phyloP scores from a whole-genome alignment of 2,888 invertebrate genomes.

The Drosophila anomalipes region DNA sequence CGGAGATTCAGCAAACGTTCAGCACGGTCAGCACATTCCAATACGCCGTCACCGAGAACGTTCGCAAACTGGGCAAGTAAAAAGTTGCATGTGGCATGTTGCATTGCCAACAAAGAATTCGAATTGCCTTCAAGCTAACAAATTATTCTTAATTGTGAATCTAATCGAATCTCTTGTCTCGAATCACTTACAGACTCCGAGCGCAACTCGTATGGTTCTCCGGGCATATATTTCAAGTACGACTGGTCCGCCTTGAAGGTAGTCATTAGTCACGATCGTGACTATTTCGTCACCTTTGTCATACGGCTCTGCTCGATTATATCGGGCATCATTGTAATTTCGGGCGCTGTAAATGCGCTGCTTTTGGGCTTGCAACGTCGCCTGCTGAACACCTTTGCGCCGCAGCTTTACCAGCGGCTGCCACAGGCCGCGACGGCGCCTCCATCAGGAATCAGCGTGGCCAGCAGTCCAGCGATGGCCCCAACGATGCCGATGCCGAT shows the following conservation, averaged over 20 bases:
- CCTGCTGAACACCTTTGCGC: conserved; percentile 66
- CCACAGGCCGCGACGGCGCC: conserved; percentile 30
- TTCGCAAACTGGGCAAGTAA: conserved; percentile 89
- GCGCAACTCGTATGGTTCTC: conserved; percentile 95
- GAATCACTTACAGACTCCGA: conserved; percentile 85
- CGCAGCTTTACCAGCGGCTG: conserved; percentile 65
- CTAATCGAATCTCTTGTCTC: background rate
- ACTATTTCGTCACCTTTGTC: conserved; percentile 91
- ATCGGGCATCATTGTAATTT: conserved; percentile 96
- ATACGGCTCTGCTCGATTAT: conserved; percentile 95
- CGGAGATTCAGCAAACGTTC: conserved; percentile 93
- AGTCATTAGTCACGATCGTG: conserved; percentile 91
- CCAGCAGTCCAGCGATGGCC: conserved; percentile 1
- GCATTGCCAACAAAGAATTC: background rate
- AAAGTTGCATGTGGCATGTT: background rate
- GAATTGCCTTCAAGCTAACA: background rate
- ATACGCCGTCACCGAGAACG: conserved; percentile 96
- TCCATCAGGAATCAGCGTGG: conserved; percentile 5
- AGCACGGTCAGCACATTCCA: conserved; percentile 93
- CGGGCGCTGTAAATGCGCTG: conserved; percentile 84
- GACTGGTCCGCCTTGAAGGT: conserved; percentile 96
- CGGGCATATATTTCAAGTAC: conserved; percentile 98
- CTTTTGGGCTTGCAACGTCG: conserved; percentile 65
- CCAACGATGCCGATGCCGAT: background rate
- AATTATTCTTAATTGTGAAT: background rate